Evolutionary conservation across 2,113 vertebrate genomes (phyloP), one percentile per base, ranked within the genome.

Genomic region (Pantherophis guttatus): DNA sequence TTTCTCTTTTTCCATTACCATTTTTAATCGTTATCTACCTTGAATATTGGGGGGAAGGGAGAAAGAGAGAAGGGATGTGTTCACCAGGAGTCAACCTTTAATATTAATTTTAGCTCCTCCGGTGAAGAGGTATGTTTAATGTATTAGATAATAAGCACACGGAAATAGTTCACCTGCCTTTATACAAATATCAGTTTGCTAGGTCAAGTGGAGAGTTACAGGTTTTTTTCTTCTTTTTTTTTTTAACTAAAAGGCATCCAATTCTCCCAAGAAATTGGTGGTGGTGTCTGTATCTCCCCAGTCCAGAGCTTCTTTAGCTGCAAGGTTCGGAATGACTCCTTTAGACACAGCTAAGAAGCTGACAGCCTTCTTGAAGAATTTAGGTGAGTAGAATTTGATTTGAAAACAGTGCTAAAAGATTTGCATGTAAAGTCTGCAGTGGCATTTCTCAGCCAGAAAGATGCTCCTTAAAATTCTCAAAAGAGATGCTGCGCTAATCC

Each of bases 211-310:
- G 17, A 75, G 70, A 81, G 75, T 81, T 81, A 75, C 0, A 0
- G 26, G 26, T 8, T 44, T 50, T 12, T 26, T 50, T 52, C 85
- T 57, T 24, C 53, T 29, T 26, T 8, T 2, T 21, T 87, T 87
- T 91, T 57, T 81, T 3, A 44, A 81, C 33, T 44, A 81, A 91
- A 98, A 93, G 98, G 86, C 39, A 1, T 96, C 93, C 0, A 91
- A 90, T 29, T 95, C 96, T 0, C 96, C 98, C 88, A 98, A 98
- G 96, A 98, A 97, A 39, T 87, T 98, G 94, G 98, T 99, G 92
- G 98, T 99, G 75, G 97, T 99, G 90, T 99, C 99, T 0, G 95
- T 99, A 23, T 99, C 99, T 0, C 99, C 99, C 0, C 99, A 99
- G 89, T 99, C 99, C 91, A 98, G 98, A 96, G 99, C 99, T 0